Evolutionary conservation across 2,797 vertebrate genomes (phyloP).

Genomic region (Gallinago stenura): DNA sequence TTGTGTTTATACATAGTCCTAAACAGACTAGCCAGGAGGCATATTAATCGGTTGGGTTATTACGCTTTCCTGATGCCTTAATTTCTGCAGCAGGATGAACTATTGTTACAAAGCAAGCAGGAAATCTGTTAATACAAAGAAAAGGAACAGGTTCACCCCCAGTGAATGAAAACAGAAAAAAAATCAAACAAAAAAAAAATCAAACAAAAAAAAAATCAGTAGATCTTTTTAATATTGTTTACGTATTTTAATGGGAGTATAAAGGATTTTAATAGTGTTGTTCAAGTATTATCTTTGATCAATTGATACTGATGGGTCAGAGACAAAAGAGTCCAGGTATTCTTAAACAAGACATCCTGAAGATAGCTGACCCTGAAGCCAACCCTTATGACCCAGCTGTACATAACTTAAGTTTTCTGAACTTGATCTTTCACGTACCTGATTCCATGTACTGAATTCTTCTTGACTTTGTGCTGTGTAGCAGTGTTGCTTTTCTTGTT

Average conservation of each 20-base stretch:
- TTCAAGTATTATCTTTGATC: not conserved
- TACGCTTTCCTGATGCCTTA: not conserved
- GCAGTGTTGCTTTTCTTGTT: not conserved
- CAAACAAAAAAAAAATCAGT: not conserved
- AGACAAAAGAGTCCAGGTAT: not conserved
- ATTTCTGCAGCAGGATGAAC: not conserved
- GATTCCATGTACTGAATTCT: not conserved
- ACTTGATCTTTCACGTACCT: not conserved
- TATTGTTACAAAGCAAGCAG: not conserved
- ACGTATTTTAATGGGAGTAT: not conserved
- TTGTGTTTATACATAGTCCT: not conserved
- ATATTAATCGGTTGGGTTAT: not conserved
- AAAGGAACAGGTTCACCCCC: not conserved
- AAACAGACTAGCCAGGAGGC: not conserved
- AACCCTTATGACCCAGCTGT: accelerated
- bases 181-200: accelerated
- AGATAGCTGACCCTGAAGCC: not conserved
- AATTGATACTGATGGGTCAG: not conserved
- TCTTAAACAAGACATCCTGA: not conserved
- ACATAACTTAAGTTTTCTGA: not conserved
- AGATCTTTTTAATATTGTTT: not conserved
- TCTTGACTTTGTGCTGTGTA: not conserved
- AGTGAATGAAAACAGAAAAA: not conserved
- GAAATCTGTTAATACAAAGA: not conserved
- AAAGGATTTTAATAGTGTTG: not conserved